Conservation (phyloP, 2,113 vertebrate genomes). For the Pelodiscus sinensis region DNA sequence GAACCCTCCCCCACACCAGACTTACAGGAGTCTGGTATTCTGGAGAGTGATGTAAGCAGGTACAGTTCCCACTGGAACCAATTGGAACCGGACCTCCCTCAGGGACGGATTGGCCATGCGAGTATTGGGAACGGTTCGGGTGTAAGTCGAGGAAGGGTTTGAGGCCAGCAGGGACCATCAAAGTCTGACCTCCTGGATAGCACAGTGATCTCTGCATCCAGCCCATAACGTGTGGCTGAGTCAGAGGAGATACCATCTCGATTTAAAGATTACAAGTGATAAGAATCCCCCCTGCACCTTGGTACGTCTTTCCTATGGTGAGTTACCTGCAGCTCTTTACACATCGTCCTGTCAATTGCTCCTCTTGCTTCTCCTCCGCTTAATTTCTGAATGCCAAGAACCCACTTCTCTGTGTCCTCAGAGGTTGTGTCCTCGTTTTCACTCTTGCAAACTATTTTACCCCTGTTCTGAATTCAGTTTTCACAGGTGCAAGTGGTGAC, state of each 20-base stretch:
- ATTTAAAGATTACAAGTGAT: constrained; percentile 3
- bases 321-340: background rate
- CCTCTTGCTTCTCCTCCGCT: background rate
- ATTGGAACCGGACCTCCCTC: background rate
- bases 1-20: background rate
- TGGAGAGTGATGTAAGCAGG: background rate
- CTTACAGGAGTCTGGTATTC: background rate
- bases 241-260: background rate
- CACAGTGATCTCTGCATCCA: background rate
- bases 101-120: background rate
- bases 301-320: background rate
- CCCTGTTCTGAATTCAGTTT: background rate
- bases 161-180: background rate
- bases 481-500: background rate
- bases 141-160: background rate
- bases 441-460: background rate
- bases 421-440: background rate
- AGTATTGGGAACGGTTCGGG: background rate
- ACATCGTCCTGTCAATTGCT: background rate
- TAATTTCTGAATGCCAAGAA: background rate
- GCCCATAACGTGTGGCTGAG: background rate
- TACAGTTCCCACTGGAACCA: background rate
- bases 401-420: background rate
- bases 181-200: background rate
- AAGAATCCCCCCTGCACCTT: background rate